These are phyloP conservation scores for Motacilla tschutschensis DNA, from an alignment of 2,113 vertebrate species.

Conservation along the genomic window DNA sequence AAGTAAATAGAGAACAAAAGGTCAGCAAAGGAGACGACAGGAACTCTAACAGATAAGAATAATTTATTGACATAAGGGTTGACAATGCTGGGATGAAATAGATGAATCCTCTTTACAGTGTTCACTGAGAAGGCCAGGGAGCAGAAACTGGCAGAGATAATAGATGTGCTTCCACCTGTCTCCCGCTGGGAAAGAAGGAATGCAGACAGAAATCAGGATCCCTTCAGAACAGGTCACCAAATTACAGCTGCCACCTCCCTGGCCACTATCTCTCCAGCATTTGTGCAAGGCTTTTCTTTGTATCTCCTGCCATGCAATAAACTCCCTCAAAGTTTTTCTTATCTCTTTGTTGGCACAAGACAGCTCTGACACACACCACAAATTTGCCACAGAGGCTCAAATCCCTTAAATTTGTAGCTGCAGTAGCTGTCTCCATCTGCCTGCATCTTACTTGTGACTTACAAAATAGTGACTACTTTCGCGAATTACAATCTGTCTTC, in stretches of 20 bases:
- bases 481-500: not conserved
- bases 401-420: not conserved
- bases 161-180: not conserved
- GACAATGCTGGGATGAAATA: constrained; percentile 2
- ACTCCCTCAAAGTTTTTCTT: not conserved
- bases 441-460: not conserved
- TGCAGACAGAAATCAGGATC: not conserved
- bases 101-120: not conserved
- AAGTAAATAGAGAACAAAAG: constrained; percentile 60
- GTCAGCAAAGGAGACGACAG: constrained; percentile 2
- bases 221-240: not conserved
- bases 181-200: not conserved
- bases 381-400: not conserved
- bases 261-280: not conserved
- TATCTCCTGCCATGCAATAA: not conserved
- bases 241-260: not conserved
- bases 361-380: not conserved
- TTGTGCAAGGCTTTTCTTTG: not conserved
- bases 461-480: not conserved
- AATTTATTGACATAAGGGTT: constrained; percentile 50
- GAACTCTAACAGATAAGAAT: constrained; percentile 39
- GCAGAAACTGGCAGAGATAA: constrained; percentile 24
- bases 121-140: not conserved
- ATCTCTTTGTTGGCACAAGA: not conserved
- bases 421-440: not conserved